A percentile compares a stretch with the other conserved stretches of the same genome.
Evolutionary conservation across 2,113 vertebrate species (phyloP).

Genomic region (Bubo blakistoni): DNA sequence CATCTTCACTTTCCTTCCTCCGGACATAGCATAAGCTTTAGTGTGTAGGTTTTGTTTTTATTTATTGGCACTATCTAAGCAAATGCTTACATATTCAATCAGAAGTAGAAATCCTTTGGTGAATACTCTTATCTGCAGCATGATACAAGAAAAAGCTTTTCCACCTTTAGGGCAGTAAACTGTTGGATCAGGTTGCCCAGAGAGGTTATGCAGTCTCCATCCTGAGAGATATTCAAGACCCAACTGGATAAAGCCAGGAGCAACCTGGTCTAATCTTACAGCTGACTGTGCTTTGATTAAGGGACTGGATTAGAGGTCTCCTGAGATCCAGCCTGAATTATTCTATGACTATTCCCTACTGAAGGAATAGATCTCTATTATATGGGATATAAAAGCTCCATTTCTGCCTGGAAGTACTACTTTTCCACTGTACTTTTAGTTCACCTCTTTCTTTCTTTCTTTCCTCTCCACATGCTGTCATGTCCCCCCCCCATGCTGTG

Average conservation of each 20-base stretch:
- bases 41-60: not conserved
- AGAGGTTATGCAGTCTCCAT: not conserved
- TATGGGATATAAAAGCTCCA: not conserved
- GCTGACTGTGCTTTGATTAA: not conserved
- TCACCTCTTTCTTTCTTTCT: not conserved
- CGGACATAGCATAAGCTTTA: not conserved
- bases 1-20: not conserved
- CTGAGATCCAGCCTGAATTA: not conserved
- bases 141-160: not conserved
- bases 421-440: not conserved
- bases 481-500: not conserved
- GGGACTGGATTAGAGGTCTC: not conserved
- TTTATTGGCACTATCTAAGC: not conserved
- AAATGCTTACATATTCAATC: not conserved
- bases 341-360: not conserved
- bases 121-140: not conserved
- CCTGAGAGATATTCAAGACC: not conserved
- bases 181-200: not conserved
- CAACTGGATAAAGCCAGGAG: not conserved
- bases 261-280: not conserved
- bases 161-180: not conserved
- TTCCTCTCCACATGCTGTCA: not conserved
- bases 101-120: not conserved
- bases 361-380: not conserved
- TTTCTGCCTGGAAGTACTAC: not conserved